phyloP scores from a whole-genome alignment of 2,888 invertebrate genomes.

The Suillia variegata region DNA sequence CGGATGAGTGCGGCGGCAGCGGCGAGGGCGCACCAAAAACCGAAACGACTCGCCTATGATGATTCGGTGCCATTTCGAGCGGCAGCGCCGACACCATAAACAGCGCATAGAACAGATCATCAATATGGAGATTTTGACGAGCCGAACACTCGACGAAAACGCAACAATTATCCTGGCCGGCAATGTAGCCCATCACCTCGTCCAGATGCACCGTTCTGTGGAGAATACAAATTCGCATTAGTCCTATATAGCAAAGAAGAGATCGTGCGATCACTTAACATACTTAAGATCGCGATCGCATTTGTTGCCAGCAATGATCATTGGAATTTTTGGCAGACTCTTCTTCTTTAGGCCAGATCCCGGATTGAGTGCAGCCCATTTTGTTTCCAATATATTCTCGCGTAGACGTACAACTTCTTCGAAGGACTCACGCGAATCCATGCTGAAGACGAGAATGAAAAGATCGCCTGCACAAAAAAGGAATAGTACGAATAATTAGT shows the following conservation, averaged over 20 bases:
- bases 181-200: slow-evolving; percentile 78
- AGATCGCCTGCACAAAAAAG: slow-evolving; percentile 68
- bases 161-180: slow-evolving; percentile 76
- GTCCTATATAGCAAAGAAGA: neutral
- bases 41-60: slow-evolving; percentile 79
- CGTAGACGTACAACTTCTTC: slow-evolving; percentile 81
- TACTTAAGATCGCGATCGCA: slow-evolving; percentile 83
- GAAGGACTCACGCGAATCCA: slow-evolving; percentile 84
- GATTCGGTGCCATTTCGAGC: slow-evolving; percentile 86
- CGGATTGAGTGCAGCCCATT: slow-evolving; percentile 72
- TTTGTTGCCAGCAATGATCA: slow-evolving; percentile 88
- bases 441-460: slow-evolving; percentile 81
- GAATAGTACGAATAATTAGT: slow-evolving; percentile 36
- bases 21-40: slow-evolving; percentile 79
- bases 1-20: slow-evolving; percentile 70
- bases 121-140: slow-evolving; percentile 78
- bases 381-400: slow-evolving; percentile 84
- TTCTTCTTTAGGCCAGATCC: slow-evolving; percentile 67
- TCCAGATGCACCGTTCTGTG: slow-evolving; percentile 76
- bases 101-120: slow-evolving; percentile 83
- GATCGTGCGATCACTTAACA: no score
- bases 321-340: slow-evolving; percentile 75
- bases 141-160: slow-evolving; percentile 85
- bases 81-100: slow-evolving; percentile 84
- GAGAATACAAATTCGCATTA: slow-evolving; percentile 27